Evolutionary conservation across 2,113 vertebrate species (phyloP).

Genomic region (Saiga tatarica): DNA sequence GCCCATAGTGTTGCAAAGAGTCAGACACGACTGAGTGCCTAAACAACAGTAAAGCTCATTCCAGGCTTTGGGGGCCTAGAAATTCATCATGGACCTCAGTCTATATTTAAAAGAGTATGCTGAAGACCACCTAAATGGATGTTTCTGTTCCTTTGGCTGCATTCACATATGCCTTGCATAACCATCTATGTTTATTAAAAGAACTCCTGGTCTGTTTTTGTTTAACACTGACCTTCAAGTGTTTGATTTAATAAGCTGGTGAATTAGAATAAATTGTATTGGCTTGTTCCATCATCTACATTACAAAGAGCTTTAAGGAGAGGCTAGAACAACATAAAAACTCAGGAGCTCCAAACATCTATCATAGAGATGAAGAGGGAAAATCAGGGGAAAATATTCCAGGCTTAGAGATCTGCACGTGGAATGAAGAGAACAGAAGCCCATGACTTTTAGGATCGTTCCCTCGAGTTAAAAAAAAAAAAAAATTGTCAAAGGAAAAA

Average conservation of each 20-base stretch:
- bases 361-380: neutral
- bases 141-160: slow-evolving; percentile 56
- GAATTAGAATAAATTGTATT: slow-evolving; percentile 46
- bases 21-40: neutral
- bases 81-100: slow-evolving; percentile 35
- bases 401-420: neutral
- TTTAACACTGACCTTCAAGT: slow-evolving; percentile 78
- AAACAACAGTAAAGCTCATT: neutral
- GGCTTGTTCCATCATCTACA: slow-evolving; percentile 30
- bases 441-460: neutral
- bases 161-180: slow-evolving; percentile 59
- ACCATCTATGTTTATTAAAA: slow-evolving; percentile 70
- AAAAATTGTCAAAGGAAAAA: neutral
- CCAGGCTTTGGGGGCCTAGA: slow-evolving; percentile 11
- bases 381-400: neutral
- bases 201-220: slow-evolving; percentile 45
- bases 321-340: slow-evolving; percentile 43
- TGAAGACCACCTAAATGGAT: neutral
- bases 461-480: neutral
- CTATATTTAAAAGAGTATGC: slow-evolving; percentile 53
- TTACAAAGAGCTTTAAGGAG: neutral
- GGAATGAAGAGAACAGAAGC: neutral
- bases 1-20: neutral
- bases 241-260: slow-evolving; percentile 68
- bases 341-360: neutral